phyloP scores from a whole-genome alignment of 2,888 invertebrate genomes.

The Myathropa florea region DNA sequence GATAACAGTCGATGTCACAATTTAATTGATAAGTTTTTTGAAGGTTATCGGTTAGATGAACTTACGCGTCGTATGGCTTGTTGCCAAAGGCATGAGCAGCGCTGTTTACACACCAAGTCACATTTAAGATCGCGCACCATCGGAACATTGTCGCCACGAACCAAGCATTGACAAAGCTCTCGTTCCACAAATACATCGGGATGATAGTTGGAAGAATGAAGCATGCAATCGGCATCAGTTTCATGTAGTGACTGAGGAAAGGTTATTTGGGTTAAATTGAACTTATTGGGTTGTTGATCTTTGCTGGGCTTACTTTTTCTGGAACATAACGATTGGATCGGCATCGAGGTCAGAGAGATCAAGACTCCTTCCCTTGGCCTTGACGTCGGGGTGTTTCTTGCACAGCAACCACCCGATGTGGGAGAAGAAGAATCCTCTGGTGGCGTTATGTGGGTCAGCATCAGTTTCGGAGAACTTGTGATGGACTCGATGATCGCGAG shows the following conservation, averaged over 20 bases:
- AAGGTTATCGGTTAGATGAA: constrained; percentile 38
- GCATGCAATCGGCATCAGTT: constrained; percentile 87
- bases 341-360: constrained; percentile 89
- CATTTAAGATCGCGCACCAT: constrained; percentile 90
- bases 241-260: constrained; percentile 85
- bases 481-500: constrained; percentile 89
- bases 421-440: constrained; percentile 95
- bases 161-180: constrained; percentile 85
- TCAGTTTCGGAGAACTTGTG: constrained; percentile 95
- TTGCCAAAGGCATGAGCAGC: constrained; percentile 92
- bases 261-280: constrained; percentile 52
- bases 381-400: constrained; percentile 92
- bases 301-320: constrained; percentile 86
- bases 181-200: constrained; percentile 90
- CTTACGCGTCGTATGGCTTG: constrained; percentile 88
- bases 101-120: constrained; percentile 95
- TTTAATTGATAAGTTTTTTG: neutral
- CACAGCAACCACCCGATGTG: constrained; percentile 95
- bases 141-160: constrained; percentile 88
- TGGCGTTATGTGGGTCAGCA: constrained; percentile 94
- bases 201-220: constrained; percentile 89
- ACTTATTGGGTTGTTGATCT: neutral
- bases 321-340: constrained; percentile 90
- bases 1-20: neutral
- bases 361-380: constrained; percentile 88